Percentiles rank a stretch among this genome's conserved stretches.
phyloP scores from a whole-genome alignment of 1,140 invertebrate genomes.

The Hypothenemus hampei region DNA sequence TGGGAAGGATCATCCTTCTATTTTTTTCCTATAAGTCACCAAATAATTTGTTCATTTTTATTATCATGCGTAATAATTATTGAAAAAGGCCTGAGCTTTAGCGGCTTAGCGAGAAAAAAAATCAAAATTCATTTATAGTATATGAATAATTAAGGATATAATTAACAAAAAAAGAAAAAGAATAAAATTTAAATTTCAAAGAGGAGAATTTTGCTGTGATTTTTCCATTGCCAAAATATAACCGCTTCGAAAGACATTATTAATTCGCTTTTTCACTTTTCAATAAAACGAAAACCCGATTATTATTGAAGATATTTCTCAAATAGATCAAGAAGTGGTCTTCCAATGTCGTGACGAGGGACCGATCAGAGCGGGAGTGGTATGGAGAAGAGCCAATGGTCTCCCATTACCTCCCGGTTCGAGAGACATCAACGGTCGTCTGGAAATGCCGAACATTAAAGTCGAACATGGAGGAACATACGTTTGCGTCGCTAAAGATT shows the following conservation, averaged over 20 bases:
- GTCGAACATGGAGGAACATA: slow-evolving; percentile 71
- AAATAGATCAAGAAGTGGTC: slow-evolving; percentile 82
- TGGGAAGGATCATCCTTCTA: slow-evolving; percentile 5
- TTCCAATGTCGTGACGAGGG: slow-evolving; percentile 90
- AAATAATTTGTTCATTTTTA: slow-evolving; percentile 9
- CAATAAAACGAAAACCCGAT: too few relatives aligned
- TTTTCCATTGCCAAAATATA: too few relatives aligned
- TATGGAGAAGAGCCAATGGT: slow-evolving; percentile 68
- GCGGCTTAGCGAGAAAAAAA: too few relatives aligned
- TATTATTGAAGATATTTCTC: too few relatives aligned
- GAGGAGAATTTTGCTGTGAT: too few relatives aligned
- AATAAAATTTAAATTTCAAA: too few relatives aligned
- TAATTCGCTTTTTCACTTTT: too few relatives aligned
- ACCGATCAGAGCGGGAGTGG: slow-evolving; percentile 63
- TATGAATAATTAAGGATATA: too few relatives aligned
- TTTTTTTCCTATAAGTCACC: slow-evolving; percentile 1
- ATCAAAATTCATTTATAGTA: too few relatives aligned
- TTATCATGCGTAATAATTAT: slow-evolving; percentile 12
- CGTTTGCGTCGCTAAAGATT: slow-evolving; percentile 72
- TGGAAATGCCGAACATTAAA: slow-evolving; percentile 82
- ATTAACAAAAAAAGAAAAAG: too few relatives aligned
- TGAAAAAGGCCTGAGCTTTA: too few relatives aligned
- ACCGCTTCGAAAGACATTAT: too few relatives aligned
- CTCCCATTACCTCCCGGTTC: slow-evolving; percentile 65
- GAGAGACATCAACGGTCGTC: slow-evolving; percentile 65